A percentile compares a stretch with the other conserved stretches of the same genome.
These are phyloP conservation scores for Willowsia nigromaculata DNA, from an alignment of 2,888 invertebrate genomes.

Conservation along the genomic window DNA sequence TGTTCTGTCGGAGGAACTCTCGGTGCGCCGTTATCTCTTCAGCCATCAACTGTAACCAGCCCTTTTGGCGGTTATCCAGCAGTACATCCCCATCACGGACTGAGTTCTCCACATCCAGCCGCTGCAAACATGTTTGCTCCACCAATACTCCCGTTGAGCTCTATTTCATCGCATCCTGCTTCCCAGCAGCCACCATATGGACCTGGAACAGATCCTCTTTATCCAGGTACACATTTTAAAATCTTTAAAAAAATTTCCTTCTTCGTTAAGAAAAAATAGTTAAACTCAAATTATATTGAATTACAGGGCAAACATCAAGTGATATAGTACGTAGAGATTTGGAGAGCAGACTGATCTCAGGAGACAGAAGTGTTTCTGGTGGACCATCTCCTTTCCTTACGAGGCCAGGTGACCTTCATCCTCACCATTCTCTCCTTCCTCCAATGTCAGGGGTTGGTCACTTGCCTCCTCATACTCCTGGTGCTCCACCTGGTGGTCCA, in stretches of 20 bases:
- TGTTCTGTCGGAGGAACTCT: slow-evolving; percentile 46
- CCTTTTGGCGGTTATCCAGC: slow-evolving; percentile 51
- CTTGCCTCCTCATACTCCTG: slow-evolving; percentile 82
- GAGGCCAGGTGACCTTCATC: slow-evolving; percentile 89
- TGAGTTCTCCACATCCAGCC: slow-evolving; percentile 49
- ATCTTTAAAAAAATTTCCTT: no score
- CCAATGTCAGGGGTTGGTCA: slow-evolving; percentile 86
- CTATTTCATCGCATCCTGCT: slow-evolving; percentile 75
- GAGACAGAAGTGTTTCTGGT: slow-evolving; percentile 79
- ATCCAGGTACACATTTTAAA: slow-evolving; percentile 77
- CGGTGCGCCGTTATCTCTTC: slow-evolving; percentile 67
- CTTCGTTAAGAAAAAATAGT: no score
- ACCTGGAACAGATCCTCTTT: slow-evolving; percentile 75
- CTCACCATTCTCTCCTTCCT: slow-evolving; percentile 96
- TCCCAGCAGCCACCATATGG: slow-evolving; percentile 76
- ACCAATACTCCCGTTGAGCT: slow-evolving; percentile 77
- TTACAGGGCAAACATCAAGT: slow-evolving; percentile 75
- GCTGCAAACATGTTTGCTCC: slow-evolving; percentile 77
- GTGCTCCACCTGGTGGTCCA: slow-evolving; percentile 80
- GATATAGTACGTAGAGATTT: slow-evolving; percentile 93
- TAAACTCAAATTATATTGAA: no score
- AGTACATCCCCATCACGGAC: slow-evolving; percentile 42
- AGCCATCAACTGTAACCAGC: slow-evolving; percentile 54
- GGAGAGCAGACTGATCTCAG: slow-evolving; percentile 92
- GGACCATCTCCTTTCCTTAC: slow-evolving; percentile 81